Conservation (phyloP, 2,797 vertebrate species). For the Phrynocephalus forsythii region DNA sequence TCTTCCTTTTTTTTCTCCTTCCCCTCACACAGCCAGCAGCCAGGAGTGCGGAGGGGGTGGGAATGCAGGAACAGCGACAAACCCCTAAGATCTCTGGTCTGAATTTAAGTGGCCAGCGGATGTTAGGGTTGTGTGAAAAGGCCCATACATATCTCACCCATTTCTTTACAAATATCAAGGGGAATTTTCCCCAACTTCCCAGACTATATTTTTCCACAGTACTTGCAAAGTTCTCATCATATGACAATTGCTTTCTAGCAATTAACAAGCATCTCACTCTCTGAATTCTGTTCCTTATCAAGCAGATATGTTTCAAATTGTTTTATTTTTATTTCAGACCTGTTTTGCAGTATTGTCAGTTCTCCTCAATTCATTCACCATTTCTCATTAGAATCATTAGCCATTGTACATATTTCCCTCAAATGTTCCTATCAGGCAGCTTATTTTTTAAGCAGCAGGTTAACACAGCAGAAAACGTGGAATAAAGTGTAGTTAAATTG, state of each 20-base stretch:
- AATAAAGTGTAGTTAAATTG: too few relatives aligned
- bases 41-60: too few relatives aligned
- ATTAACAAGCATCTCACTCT: not conserved
- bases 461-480: too few relatives aligned
- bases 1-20: too few relatives aligned
- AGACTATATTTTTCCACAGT: not conserved
- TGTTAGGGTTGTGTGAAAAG: too few relatives aligned
- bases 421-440: not conserved
- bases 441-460: too few relatives aligned
- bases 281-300: not conserved
- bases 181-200: not conserved
- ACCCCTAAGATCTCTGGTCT: too few relatives aligned
- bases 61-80: too few relatives aligned
- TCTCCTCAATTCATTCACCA: not conserved
- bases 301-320: not conserved
- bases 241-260: not conserved
- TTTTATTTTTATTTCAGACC: not conserved
- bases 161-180: not conserved
- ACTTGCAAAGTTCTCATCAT: not conserved
- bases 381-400: not conserved
- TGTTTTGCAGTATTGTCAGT: too few relatives aligned
- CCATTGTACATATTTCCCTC: not conserved
- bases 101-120: too few relatives aligned
- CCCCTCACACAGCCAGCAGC: too few relatives aligned
- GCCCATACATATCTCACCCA: not conserved